A percentile compares a stretch with the other conserved stretches of the same genome.
Evolutionary conservation across 2,113 vertebrate genomes (phyloP).

Genomic region (Plecotus auritus): DNA sequence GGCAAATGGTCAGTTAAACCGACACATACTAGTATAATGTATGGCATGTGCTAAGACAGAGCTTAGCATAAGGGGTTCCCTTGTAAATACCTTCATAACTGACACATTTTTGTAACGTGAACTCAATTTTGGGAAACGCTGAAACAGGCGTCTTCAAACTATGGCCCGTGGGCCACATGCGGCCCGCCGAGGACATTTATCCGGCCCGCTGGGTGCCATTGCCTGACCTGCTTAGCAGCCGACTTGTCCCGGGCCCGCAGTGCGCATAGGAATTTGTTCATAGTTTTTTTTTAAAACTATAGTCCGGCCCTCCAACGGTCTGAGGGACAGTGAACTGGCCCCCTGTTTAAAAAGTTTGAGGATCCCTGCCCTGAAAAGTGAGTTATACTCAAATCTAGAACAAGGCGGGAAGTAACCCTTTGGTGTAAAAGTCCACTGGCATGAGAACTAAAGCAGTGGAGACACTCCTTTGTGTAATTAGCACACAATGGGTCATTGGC

Average conservation of each 20-base stretch:
- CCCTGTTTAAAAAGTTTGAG: no score
- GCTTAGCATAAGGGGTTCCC: background rate
- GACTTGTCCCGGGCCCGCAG: no score
- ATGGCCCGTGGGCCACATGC: no score
- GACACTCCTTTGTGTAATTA: background rate
- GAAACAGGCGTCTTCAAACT: no score
- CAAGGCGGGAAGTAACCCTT: background rate
- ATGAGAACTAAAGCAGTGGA: background rate
- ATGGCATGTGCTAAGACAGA: accelerated
- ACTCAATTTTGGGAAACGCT: background rate
- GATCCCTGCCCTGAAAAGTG: background rate
- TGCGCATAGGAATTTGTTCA: no score
- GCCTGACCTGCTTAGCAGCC: no score
- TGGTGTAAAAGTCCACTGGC: background rate
- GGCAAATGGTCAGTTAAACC: background rate
- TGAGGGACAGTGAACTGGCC: no score
- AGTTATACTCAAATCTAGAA: background rate
- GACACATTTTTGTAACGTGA: background rate
- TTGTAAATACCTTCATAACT: background rate
- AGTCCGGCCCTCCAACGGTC: no score
- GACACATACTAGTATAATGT: accelerated
- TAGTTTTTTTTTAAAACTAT: no score
- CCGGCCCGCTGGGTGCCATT: no score
- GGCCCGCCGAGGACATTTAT: no score
- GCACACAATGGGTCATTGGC: accelerated